A percentile compares a stretch with the other conserved stretches of the same genome.
phyloP scores from a whole-genome alignment of 2,113 vertebrate genomes.

The Hypocryptadius cinnamomeus region DNA sequence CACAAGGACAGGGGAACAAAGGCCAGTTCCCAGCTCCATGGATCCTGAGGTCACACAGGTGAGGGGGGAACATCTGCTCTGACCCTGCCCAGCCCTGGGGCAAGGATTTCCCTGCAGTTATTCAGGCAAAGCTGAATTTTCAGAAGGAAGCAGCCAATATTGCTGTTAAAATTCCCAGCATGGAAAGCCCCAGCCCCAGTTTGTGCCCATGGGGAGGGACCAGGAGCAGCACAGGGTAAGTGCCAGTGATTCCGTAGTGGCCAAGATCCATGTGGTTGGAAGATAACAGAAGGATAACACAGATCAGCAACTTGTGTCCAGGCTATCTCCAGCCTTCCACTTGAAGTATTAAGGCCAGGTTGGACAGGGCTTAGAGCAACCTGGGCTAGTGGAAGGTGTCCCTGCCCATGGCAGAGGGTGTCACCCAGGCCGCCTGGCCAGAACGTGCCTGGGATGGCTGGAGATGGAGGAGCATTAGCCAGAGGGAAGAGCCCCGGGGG shows the following conservation, averaged over 20 bases:
- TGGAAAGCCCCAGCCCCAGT: neutral
- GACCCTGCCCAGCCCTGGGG: neutral
- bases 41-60: neutral
- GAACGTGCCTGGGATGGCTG: neutral
- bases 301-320: neutral
- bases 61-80: neutral
- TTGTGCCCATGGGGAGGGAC: neutral
- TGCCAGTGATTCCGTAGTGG: rapidly evolving
- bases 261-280: rapidly evolving
- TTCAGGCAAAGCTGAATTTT: neutral
- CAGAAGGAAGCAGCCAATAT: neutral
- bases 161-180: neutral
- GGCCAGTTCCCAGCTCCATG: neutral
- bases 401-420: neutral
- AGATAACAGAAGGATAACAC: neutral
- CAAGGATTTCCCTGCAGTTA: neutral
- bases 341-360: neutral
- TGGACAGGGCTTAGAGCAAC: neutral
- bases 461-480: neutral
- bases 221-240: neutral
- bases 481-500: neutral
- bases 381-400: neutral
- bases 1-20: neutral
- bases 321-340: neutral
- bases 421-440: neutral